Evolutionary conservation across 2,113 vertebrate genomes (phyloP).

Genomic region (Pelobates fuscus): DNA sequence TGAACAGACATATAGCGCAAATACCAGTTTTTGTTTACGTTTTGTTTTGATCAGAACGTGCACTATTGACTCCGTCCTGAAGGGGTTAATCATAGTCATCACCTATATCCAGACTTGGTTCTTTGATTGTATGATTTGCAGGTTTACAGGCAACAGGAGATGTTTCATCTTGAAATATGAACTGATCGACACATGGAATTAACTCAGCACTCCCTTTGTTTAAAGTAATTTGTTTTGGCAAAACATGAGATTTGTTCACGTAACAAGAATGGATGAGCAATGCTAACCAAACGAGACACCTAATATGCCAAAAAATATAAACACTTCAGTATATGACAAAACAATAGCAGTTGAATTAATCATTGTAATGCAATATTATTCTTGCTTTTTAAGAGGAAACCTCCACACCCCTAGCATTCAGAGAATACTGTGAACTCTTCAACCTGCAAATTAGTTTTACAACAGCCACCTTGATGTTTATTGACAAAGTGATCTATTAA

Average conservation of each 20-base stretch:
- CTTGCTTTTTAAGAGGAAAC: too few relatives aligned
- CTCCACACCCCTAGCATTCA: too few relatives aligned
- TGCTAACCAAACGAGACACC: neutral
- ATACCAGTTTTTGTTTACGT: too few relatives aligned
- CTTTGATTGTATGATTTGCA: neutral
- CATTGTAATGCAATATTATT: too few relatives aligned
- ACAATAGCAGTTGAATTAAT: too few relatives aligned
- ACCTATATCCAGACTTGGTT: neutral
- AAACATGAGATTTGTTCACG: neutral
- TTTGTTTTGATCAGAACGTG: too few relatives aligned
- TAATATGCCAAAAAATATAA: neutral
- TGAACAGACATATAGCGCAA: too few relatives aligned
- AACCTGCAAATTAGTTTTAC: too few relatives aligned
- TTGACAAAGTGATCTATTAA: too few relatives aligned
- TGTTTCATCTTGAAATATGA: neutral
- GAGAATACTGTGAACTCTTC: too few relatives aligned
- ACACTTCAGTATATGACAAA: neutral
- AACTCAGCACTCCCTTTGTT: neutral
- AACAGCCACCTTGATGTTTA: too few relatives aligned
- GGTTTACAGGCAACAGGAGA: neutral
- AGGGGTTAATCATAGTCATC: neutral
- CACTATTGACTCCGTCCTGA: too few relatives aligned
- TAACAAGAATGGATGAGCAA: neutral
- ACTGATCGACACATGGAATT: neutral
- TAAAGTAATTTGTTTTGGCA: neutral